Evolutionary conservation across 2,797 vertebrate genomes (phyloP), one percentile per base, ranked within the genome.

Genomic region (Fratercula arctica): DNA sequence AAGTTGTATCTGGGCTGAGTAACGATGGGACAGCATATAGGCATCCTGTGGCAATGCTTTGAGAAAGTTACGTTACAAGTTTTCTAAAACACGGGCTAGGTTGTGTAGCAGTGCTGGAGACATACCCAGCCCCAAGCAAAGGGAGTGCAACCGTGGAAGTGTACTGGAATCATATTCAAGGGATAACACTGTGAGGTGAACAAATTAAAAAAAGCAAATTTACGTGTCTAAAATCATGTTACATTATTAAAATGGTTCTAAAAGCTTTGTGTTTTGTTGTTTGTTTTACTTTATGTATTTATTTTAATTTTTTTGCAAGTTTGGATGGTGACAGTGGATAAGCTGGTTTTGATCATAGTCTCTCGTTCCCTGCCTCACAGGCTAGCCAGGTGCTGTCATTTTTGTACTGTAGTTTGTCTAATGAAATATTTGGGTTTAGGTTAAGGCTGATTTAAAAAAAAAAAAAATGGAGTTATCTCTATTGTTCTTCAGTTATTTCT

Each of bases 241-340:
- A 76, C 73, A 43, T 96, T 87, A 97, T 97, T 97, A 96, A 96
- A 94, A 86, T 3, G 12, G 79, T 96, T 96, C 83, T 79, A 48
- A 95, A 97, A 96, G 79, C 89, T 92, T 91, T 88, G 90, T 94
- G 76, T 93, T 94, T 92, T 83, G 90, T 94, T 96, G 80, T 82
- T 97, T 95, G 92, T 92, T 96, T 96, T 94, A 83, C 60, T 94
- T 92, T 67, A 31, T 77, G 80, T 45, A 5, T 67, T n/a, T 54
- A 19, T 16, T 12, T n/a, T 56, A 28, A 39, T 76, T 20, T 26
- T 48, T 63, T 83, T 78, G 6, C 10, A 60, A 80, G 54, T 85
- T 87, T 61, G 18, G 56, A 31, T 4, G 21, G 54, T 67, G 41
- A 57, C 26, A 54, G 69, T 90, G 61, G 59, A 35, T 90, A 41